phyloP scores from a whole-genome alignment of 2,113 vertebrate genomes.

The Hiodon alosoides region DNA sequence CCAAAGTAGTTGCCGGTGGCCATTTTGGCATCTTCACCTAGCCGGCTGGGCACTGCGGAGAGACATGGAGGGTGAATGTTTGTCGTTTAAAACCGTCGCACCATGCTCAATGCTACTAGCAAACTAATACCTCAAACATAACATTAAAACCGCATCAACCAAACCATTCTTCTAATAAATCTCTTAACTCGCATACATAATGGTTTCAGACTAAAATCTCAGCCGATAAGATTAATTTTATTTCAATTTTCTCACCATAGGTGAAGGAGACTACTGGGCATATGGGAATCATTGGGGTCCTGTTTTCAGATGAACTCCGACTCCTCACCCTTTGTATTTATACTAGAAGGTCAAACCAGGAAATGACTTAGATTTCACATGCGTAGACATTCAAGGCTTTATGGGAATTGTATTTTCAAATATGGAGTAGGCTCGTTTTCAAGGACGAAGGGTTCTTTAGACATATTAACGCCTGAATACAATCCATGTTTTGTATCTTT shows the following conservation, averaged over 20 bases:
- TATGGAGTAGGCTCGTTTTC: neutral
- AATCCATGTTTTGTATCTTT: neutral
- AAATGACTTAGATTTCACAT: conserved; percentile 24
- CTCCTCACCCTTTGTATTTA: conserved; percentile 41
- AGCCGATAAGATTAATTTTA: neutral
- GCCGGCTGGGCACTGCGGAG: conserved; percentile 95
- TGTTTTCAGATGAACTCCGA: conserved; percentile 49
- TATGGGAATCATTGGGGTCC: conserved; percentile 95
- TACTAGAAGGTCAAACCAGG: conserved; percentile 45
- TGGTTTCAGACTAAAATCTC: neutral
- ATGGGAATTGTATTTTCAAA: conserved; percentile 36
- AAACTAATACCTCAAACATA: neutral
- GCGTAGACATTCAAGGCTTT: conserved; percentile 4
- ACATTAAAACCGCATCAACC: conserved; percentile 20
- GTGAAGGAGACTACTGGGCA: conserved; percentile 97
- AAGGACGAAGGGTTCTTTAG: conserved; percentile 13
- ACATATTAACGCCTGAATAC: neutral
- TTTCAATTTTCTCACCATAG: conserved; percentile 80
- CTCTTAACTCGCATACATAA: neutral
- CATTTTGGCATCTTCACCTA: conserved; percentile 99
- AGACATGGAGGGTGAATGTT: conserved; percentile 45
- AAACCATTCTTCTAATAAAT: conserved; percentile 6
- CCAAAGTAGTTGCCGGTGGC: conserved; percentile 99
- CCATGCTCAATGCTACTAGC: conserved; percentile 8
- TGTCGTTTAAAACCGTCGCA: conserved; percentile 8